phyloP scores from a whole-genome alignment of 2,797 vertebrate species.

The Parauchenoglanis ngamensis region DNA sequence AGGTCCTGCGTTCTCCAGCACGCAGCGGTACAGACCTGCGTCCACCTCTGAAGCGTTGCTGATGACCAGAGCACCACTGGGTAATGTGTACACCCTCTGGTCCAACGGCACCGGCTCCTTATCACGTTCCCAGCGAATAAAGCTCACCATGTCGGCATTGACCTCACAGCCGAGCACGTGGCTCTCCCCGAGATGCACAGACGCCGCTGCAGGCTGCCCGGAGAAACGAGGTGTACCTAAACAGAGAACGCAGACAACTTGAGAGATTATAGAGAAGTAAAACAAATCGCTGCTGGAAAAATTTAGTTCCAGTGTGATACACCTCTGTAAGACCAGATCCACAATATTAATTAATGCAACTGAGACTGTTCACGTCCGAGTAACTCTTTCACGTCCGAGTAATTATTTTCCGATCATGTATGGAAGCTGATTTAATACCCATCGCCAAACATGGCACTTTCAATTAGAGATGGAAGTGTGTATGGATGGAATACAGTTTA shows the following conservation, averaged over 20 bases:
- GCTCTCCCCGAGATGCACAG: slow-evolving; percentile 75
- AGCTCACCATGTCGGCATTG: slow-evolving; percentile 82
- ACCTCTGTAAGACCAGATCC: neutral
- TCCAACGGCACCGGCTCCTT: slow-evolving; percentile 74
- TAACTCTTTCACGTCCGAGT: slow-evolving; percentile 62
- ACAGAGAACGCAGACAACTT: neutral
- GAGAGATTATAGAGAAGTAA: too few species aligned
- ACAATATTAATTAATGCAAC: slow-evolving; percentile 66
- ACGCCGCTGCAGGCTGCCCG: slow-evolving; percentile 81
- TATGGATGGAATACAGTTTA: neutral
- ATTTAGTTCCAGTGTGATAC: neutral
- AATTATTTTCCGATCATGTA: slow-evolving; percentile 64
- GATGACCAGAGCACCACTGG: slow-evolving; percentile 84
- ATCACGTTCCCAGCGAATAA: slow-evolving; percentile 88
- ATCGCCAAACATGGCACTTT: slow-evolving; percentile 27
- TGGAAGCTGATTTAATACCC: slow-evolving; percentile 65
- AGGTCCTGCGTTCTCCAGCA: slow-evolving; percentile 82
- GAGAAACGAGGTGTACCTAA: slow-evolving; percentile 85
- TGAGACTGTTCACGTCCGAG: slow-evolving; percentile 60
- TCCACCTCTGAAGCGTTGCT: slow-evolving; percentile 83
- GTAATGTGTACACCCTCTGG: slow-evolving; percentile 75
- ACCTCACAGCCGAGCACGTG: slow-evolving; percentile 87
- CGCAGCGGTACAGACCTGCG: slow-evolving; percentile 85
- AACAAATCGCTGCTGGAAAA: too few species aligned
- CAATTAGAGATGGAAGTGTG: slow-evolving; percentile 2